Evolutionary conservation across 2,113 vertebrate species (phyloP).

Genomic region (Trogon melanurus): DNA sequence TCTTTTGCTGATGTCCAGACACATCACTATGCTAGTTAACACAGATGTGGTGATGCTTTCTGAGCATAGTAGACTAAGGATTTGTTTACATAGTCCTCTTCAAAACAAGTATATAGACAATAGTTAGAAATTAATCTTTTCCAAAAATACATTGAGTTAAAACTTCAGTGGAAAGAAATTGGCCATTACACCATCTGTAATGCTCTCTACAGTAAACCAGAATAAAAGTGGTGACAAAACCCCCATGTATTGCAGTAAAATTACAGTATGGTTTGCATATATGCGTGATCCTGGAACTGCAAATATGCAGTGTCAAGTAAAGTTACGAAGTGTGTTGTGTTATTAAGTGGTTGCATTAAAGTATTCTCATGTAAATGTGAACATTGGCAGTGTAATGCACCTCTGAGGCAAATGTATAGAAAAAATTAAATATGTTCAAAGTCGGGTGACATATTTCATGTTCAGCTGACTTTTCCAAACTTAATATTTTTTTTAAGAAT

Average conservation of each 20-base stretch:
- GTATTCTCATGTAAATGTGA: neutral
- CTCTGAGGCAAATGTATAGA: neutral
- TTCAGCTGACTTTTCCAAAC: neutral
- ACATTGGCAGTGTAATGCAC: too few species aligned
- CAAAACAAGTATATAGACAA: neutral
- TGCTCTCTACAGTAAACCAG: neutral
- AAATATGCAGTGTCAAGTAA: neutral
- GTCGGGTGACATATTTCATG: neutral
- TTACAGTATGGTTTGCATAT: neutral
- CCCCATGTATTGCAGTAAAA: neutral
- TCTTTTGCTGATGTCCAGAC: neutral
- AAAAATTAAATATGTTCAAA: neutral
- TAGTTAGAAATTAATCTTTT: neutral
- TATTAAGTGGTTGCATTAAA: neutral
- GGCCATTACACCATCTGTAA: accelerated
- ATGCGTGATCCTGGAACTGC: neutral
- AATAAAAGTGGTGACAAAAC: neutral
- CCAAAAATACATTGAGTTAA: neutral
- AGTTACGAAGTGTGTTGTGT: neutral
- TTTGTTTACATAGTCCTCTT: neutral
- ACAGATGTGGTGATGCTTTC: neutral
- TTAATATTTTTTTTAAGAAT: neutral
- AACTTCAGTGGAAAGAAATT: neutral
- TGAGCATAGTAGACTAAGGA: neutral
- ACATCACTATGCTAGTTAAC: neutral